Evolutionary conservation across 1,140 invertebrate genomes (phyloP).

Genomic region (Chrysomallon squamiferum): DNA sequence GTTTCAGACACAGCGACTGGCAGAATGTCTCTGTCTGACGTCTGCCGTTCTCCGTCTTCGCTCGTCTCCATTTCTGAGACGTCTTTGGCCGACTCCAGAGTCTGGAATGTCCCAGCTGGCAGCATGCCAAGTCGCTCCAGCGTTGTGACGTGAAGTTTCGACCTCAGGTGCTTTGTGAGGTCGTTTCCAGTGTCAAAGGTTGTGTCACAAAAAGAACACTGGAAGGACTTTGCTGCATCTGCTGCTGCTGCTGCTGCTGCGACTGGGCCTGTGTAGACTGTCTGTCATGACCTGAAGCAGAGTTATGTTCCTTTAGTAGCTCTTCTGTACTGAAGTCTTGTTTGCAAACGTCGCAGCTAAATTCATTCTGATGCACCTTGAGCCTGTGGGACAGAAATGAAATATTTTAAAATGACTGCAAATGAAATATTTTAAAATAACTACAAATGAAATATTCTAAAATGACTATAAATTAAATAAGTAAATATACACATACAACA

Average conservation of each 20-base stretch:
- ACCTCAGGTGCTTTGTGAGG: conserved; percentile 93
- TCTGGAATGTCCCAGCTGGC: conserved; percentile 94
- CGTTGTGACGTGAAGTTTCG: conserved; percentile 96
- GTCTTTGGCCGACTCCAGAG: conserved; percentile 82
- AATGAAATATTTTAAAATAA: too few species aligned
- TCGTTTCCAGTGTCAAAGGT: conserved; percentile 96
- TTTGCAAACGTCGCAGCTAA: conserved; percentile 60
- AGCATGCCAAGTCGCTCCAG: conserved; percentile 91
- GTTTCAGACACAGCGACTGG: not conserved
- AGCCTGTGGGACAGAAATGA: too few species aligned
- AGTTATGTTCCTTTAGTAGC: conserved; percentile 14
- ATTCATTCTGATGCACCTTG: conserved; percentile 1
- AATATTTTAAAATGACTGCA: too few species aligned
- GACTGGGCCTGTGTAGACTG: too few species aligned
- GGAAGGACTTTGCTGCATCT: conserved; percentile 80
- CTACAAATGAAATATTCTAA: too few species aligned
- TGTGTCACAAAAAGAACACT: conserved; percentile 93
- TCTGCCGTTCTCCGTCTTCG: not conserved
- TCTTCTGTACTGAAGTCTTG: conserved; percentile 9
- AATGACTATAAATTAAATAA: too few species aligned
- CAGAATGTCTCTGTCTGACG: not conserved
- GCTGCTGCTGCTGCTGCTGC: conserved; percentile 68
- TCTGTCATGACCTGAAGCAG: not conserved
- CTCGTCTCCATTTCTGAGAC: not conserved
- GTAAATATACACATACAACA: too few species aligned